Evolutionary conservation across 2,113 vertebrate species (phyloP).

Genomic region (Pterocles gutturalis): DNA sequence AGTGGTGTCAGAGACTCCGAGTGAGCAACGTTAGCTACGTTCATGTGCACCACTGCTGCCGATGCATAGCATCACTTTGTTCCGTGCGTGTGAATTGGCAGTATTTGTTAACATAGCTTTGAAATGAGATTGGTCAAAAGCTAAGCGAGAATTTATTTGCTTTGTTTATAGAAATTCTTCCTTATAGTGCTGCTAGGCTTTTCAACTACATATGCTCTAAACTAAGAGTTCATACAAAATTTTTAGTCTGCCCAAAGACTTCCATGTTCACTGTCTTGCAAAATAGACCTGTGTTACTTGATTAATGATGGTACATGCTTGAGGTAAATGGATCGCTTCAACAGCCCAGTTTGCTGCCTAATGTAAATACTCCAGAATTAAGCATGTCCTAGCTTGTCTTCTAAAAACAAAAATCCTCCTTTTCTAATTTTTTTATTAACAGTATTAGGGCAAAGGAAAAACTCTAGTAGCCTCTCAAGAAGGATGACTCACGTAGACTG

Average conservation of each 20-base stretch:
- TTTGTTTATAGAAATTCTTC: not conserved
- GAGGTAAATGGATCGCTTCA: not conserved
- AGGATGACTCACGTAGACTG: not conserved
- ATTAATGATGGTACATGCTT: fast-evolving
- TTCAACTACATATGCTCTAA: not conserved
- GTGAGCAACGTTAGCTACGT: fast-evolving
- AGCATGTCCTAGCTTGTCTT: not conserved
- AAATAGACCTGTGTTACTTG: not conserved
- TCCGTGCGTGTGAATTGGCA: fast-evolving
- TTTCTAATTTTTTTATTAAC: not conserved
- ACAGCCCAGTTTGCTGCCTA: not conserved
- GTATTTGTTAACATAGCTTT: fast-evolving
- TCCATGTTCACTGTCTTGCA: not conserved
- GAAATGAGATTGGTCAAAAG: not conserved
- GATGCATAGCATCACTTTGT: fast-evolving
- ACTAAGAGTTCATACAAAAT: not conserved
- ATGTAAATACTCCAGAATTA: not conserved
- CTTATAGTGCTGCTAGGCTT: fast-evolving
- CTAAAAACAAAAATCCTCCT: not conserved
- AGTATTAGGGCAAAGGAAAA: not conserved
- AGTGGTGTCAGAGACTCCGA: fast-evolving
- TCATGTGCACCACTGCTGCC: fast-evolving
- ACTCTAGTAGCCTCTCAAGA: not conserved
- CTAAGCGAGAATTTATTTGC: not conserved
- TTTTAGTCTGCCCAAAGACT: not conserved